These are phyloP conservation scores for Agrochola lychnidis DNA, from an alignment of 2,888 invertebrate genomes.

Conservation along the genomic window DNA sequence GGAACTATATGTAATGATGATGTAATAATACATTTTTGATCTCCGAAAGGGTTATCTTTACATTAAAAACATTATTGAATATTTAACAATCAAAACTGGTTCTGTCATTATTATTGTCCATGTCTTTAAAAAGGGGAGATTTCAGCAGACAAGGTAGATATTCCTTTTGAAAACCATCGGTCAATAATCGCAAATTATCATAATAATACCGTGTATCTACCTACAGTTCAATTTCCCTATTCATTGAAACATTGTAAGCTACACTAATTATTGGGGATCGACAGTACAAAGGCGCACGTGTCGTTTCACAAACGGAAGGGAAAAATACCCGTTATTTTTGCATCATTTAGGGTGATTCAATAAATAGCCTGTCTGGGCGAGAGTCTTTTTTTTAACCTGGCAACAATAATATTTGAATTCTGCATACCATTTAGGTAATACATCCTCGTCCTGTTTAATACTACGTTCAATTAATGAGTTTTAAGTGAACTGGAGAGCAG, in stretches of 20 bases:
- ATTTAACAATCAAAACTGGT: constrained; percentile 11
- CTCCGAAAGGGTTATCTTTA: background rate
- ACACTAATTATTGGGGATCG: background rate
- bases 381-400: background rate
- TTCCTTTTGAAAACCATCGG: background rate
- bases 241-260: background rate
- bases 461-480: background rate
- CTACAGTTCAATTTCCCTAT: background rate
- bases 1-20: too few species aligned
- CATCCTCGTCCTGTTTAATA: background rate
- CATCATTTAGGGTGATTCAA: too few species aligned
- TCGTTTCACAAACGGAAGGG: background rate
- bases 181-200: background rate
- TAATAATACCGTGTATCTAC: background rate
- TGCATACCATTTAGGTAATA: background rate
- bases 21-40: background rate
- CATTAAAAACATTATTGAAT: background rate
- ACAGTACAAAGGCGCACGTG: background rate
- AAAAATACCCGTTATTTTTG: too few species aligned
- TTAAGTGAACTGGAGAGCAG: too few species aligned
- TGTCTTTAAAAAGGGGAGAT: too few species aligned
- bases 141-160: too few species aligned
- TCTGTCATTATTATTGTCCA: background rate
- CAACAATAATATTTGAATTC: background rate
- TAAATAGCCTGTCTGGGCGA: too few species aligned